phyloP scores from a whole-genome alignment of 64 coral and sea anemone genomes.

The Montipora capricornis region DNA sequence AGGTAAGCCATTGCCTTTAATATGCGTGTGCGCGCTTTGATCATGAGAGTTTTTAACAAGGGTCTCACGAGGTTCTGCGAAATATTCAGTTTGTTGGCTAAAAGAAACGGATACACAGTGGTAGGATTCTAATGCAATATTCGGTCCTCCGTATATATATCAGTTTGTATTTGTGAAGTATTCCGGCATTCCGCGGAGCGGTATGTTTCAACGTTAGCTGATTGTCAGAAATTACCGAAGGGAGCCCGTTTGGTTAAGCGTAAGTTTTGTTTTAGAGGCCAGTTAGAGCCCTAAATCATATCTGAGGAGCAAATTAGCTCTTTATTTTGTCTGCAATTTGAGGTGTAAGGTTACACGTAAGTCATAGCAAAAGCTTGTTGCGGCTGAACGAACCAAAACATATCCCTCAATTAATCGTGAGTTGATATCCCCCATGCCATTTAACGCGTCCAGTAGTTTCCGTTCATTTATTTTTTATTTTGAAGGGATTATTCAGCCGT shows the following conservation, averaged over 20 bases:
- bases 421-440: background rate
- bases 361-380: background rate
- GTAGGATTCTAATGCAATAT: background rate
- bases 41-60: too few species aligned
- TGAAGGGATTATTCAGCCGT: too few species aligned
- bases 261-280: background rate
- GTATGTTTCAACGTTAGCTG: background rate
- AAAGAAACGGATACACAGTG: background rate
- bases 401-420: too few species aligned
- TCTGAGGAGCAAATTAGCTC: constrained; percentile 6
- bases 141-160: background rate
- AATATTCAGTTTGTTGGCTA: too few species aligned
- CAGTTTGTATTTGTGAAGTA: too few species aligned
- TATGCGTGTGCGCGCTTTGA: too few species aligned
- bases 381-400: background rate
- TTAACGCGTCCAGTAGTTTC: too few species aligned
- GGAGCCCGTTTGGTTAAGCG: background rate
- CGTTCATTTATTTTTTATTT: too few species aligned
- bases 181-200: too few species aligned
- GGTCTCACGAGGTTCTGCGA: too few species aligned
- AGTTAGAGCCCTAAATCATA: background rate
- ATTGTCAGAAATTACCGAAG: background rate
- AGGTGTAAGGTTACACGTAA: background rate
- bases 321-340: constrained; percentile 23
- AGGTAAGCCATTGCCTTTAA: background rate